Base-by-base conservation (phyloP, 2,113 vertebrate species). In the Menura novaehollandiae region DNA sequence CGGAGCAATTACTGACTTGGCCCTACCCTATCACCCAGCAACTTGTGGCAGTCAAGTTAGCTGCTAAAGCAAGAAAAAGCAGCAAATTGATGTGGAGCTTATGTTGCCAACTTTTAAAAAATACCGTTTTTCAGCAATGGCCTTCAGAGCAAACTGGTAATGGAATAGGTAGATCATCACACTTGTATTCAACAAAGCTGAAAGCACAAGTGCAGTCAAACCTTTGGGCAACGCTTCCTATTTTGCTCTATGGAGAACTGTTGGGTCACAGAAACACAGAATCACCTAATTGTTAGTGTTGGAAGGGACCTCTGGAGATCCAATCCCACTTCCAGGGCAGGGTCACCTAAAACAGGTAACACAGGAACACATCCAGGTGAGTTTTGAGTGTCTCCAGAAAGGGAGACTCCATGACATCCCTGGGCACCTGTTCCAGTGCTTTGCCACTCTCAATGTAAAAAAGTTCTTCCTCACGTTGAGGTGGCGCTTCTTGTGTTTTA, bases 31-130 rank as follows among this genome's bases (percentile, higher is more conserved):
- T 76, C 32, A 30, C 62, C 49, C 44, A 69, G 58, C 72, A 71
- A 37, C 78, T 28, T 20, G 39, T 5, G 22, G 51, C 14, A 63
- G 59, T 35, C 33, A 39, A 19, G 39, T 8, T 26, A 3, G 3
- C 5, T 77, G 51, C 55, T 37, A 20, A 49, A 72, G 56, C 47
- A 35, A 59, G 63, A 35, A 55, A 23, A 28, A 60, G 13, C 20
- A 56, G 37, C 2, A 2, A 18, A 55, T 24, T 0, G 0, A n/a
- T 2, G 10, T 1, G 20, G 11, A 28, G 55, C 64, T 72, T 37
- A 2, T 2, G 12, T 23, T 32, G 32, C 55, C 4, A 12, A 10
- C 19, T 55, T 71, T n/a, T 3, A 39, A 58, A 55, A 58, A 73
- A 33, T 0, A 30, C 3, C 2, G n/a, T 59, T 87, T 20, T 3